Evolutionary conservation across 1,140 invertebrate genomes (phyloP).

Genomic region (Tetragonula clypearis): DNA sequence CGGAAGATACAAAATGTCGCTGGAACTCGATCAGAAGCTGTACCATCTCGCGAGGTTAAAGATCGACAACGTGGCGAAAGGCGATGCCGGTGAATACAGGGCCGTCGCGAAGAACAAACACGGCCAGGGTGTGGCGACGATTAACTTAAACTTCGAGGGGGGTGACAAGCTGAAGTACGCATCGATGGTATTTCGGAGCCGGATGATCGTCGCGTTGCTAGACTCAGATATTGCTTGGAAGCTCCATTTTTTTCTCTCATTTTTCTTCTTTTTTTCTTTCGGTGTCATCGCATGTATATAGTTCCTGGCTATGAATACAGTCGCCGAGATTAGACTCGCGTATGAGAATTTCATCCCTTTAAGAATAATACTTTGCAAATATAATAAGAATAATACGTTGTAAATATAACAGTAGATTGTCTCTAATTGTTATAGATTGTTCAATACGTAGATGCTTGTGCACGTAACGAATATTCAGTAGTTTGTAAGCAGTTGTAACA

Average conservation of each 20-base stretch:
- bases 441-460: too few species aligned
- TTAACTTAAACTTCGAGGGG: conserved; percentile 97
- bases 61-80: conserved; percentile 91
- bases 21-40: conserved; percentile 93
- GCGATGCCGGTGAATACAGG: conserved; percentile 96
- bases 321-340: too few species aligned
- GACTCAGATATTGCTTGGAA: not conserved
- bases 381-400: too few species aligned
- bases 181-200: conserved; percentile 13
- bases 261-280: not conserved
- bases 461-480: too few species aligned
- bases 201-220: conserved; percentile 26
- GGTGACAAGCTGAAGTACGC: conserved; percentile 93
- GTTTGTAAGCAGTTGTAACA: too few species aligned
- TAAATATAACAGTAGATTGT: too few species aligned
- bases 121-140: conserved; percentile 95
- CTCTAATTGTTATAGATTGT: too few species aligned
- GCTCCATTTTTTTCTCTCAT: not conserved
- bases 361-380: too few species aligned
- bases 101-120: conserved; percentile 95
- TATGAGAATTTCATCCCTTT: too few species aligned
- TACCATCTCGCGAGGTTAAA: conserved; percentile 94
- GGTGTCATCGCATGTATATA: not conserved
- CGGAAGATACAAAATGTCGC: conserved; percentile 88
- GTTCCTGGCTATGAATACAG: not conserved